Conservation (phyloP, 2,113 vertebrate species). For the Nematolebias whitei region DNA sequence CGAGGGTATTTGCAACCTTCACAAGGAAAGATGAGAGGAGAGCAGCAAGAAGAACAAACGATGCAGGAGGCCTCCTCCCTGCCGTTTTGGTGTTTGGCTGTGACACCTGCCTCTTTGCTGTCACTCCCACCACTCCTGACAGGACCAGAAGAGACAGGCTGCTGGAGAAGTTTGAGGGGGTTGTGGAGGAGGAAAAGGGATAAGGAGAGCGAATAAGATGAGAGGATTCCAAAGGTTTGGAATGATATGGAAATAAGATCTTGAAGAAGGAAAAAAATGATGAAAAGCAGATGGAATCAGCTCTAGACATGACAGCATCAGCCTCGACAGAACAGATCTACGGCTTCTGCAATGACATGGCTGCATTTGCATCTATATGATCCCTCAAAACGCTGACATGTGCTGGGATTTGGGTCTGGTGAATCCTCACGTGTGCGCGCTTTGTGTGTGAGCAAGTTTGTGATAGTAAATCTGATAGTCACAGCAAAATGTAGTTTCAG, state of each 20-base stretch:
- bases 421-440: constrained; percentile 20
- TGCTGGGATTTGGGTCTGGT: constrained; percentile 47
- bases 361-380: constrained; percentile 76
- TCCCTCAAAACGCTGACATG: constrained; percentile 69
- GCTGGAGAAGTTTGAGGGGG: constrained; percentile 34
- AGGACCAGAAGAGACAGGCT: constrained; percentile 43
- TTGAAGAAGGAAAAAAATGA: constrained; percentile 22
- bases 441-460: constrained; percentile 21
- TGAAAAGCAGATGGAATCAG: constrained; percentile 66
- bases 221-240: constrained; percentile 60
- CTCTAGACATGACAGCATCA: constrained; percentile 63
- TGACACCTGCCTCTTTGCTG: constrained; percentile 54
- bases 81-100: constrained; percentile 47
- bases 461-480: constrained; percentile 42
- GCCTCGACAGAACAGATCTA: constrained; percentile 51
- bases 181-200: constrained; percentile 19
- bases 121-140: constrained; percentile 50
- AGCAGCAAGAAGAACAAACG: constrained; percentile 14
- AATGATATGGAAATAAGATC: constrained; percentile 70
- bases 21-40: constrained; percentile 14
- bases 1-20: constrained; percentile 16
- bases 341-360: constrained; percentile 64
- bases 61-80: constrained; percentile 38
- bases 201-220: constrained; percentile 37
- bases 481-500: constrained; percentile 29